phyloP scores from a whole-genome alignment of 2,113 vertebrate genomes.

The Stegastes partitus region DNA sequence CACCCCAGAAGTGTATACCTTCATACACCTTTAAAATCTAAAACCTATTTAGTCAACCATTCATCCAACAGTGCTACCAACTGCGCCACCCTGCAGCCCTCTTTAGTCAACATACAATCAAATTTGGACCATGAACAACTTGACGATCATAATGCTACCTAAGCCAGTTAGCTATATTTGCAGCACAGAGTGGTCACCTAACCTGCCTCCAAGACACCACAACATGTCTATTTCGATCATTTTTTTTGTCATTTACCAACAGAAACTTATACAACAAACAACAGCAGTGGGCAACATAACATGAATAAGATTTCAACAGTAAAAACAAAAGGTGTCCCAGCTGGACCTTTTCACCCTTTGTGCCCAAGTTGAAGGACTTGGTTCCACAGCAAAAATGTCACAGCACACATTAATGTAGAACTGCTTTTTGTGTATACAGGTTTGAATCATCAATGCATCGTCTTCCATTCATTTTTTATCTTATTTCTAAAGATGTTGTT shows the following conservation, averaged over 20 bases:
- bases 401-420: not conserved
- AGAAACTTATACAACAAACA: not conserved
- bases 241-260: not conserved
- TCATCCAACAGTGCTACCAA: too few relatives aligned
- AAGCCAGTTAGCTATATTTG: too few relatives aligned
- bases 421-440: not conserved
- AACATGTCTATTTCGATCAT: constrained; percentile 8
- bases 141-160: not conserved
- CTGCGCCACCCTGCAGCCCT: too few relatives aligned
- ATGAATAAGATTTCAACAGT: not conserved
- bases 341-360: not conserved
- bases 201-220: constrained; percentile 1
- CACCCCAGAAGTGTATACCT: not conserved
- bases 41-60: not conserved
- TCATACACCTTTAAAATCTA: too few relatives aligned
- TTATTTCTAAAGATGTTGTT: not conserved
- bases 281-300: not conserved
- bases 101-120: not conserved
- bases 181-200: not conserved
- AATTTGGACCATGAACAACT: constrained; percentile 1
- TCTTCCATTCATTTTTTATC: not conserved
- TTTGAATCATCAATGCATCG: not conserved
- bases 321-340: too few relatives aligned
- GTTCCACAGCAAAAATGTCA: constrained; percentile 11
- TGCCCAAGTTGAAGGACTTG: not conserved